These are phyloP conservation scores for Cyclura pinguis DNA, from an alignment of 2,797 vertebrate species.

Conservation along the genomic window DNA sequence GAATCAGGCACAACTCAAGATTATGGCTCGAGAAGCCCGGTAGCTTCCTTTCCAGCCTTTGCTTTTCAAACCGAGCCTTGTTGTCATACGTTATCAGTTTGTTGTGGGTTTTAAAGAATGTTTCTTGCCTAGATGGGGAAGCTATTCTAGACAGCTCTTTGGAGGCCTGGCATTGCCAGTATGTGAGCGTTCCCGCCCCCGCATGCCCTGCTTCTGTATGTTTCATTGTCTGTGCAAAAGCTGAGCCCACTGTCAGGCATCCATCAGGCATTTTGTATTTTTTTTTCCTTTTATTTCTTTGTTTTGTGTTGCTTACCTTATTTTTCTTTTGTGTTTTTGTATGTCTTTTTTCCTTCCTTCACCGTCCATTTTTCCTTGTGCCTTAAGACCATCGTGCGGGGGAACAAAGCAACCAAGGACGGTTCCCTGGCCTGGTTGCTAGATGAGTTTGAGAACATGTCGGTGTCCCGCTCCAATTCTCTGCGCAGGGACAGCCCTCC, in stretches of 20 bases:
- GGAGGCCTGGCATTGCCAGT: background rate
- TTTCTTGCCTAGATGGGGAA: background rate
- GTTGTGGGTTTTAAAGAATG: too few species aligned
- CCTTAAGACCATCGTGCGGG: slow-evolving; percentile 90
- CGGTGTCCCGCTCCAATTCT: slow-evolving; percentile 94
- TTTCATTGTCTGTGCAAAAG: background rate
- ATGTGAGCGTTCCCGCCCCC: background rate
- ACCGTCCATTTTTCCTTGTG: background rate
- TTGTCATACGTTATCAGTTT: too few species aligned
- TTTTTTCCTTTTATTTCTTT: slow-evolving; percentile 29
- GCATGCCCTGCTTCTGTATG: background rate
- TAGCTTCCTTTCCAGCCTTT: too few species aligned
- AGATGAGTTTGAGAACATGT: slow-evolving; percentile 95
- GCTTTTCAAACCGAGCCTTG: background rate
- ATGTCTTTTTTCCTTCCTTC: slow-evolving; percentile 34
- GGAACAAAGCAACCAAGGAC: slow-evolving; percentile 88
- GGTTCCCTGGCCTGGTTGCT: slow-evolving; percentile 93
- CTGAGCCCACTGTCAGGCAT: background rate
- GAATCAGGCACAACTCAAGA: background rate
- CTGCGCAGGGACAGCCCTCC: slow-evolving; percentile 91
- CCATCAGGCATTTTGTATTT: slow-evolving; percentile 28
- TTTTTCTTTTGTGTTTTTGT: slow-evolving; percentile 51
- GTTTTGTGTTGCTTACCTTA: slow-evolving; percentile 29
- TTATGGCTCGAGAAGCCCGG: too few species aligned
- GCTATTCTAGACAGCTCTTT: background rate